Evolutionary conservation across 2,113 vertebrate genomes (phyloP).

Genomic region (Emydura subglobosa): DNA sequence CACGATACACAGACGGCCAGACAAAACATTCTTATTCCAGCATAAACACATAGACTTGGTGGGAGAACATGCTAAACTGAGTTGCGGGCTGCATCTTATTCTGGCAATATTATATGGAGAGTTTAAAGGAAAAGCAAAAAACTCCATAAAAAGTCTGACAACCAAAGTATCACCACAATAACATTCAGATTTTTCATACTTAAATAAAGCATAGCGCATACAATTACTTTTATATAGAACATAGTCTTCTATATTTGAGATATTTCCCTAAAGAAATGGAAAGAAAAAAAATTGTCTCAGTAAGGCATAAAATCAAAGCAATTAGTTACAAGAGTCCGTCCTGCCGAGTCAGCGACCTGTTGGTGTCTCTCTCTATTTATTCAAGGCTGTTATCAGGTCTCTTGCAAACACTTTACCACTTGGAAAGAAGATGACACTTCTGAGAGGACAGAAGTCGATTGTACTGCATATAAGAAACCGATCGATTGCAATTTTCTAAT

Average conservation of each 20-base stretch:
- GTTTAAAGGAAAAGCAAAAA: neutral
- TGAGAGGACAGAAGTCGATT: neutral
- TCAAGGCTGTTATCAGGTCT: neutral
- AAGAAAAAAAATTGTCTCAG: neutral
- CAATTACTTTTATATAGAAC: neutral
- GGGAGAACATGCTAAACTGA: neutral
- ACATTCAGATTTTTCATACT: neutral
- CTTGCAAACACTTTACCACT: neutral
- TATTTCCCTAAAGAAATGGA: neutral
- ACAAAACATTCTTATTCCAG: neutral
- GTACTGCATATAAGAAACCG: neutral
- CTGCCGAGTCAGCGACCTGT: slow-evolving; percentile 3
- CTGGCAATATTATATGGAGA: neutral
- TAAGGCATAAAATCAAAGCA: neutral
- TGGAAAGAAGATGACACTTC: neutral
- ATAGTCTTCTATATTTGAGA: neutral
- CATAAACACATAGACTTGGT: neutral
- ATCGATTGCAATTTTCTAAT: slow-evolving; percentile 7
- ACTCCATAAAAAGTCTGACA: neutral
- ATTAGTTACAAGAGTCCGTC: neutral
- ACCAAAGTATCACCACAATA: neutral
- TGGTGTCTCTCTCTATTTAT: neutral
- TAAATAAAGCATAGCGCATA: neutral
- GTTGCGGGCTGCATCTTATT: neutral
- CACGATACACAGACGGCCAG: neutral